Evolutionary conservation across 1,140 invertebrate genomes (phyloP).

Genomic region (Drosophila carrolli): DNA sequence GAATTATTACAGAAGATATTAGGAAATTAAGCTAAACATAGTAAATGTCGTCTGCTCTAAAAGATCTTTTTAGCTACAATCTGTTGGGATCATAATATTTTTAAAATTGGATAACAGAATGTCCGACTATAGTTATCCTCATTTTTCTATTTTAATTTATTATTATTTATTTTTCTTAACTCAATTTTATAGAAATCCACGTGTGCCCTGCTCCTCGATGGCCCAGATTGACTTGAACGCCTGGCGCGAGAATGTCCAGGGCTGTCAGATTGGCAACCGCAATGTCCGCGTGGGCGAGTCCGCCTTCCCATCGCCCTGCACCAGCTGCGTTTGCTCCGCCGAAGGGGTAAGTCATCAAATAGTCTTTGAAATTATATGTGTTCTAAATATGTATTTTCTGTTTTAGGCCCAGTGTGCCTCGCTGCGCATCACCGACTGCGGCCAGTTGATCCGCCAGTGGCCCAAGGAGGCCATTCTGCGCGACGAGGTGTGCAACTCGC

Average conservation of each 20-base stretch:
- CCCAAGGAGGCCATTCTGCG: conserved; percentile 91
- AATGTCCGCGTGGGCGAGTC: conserved; percentile 91
- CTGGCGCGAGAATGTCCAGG: conserved; percentile 92
- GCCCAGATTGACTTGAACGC: conserved; percentile 91
- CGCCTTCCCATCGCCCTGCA: conserved; percentile 93
- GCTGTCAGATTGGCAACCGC: conserved; percentile 92
- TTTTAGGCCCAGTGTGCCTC: conserved; percentile 95
- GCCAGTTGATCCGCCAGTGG: conserved; percentile 91
- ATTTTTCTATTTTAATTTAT: neutral
- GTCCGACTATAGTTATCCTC: too few species aligned
- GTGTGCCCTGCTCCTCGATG: conserved; percentile 91
- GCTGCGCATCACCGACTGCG: conserved; percentile 94
- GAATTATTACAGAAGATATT: too few species aligned
- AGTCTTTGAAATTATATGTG: neutral
- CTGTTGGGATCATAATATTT: too few species aligned
- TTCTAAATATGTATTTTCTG: conserved; percentile 22
- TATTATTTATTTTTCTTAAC: neutral
- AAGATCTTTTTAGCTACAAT: too few species aligned
- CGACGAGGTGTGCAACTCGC: conserved; percentile 95
- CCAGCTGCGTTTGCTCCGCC: conserved; percentile 92
- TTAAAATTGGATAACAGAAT: too few species aligned
- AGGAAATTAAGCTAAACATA: too few species aligned
- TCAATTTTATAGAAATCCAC: conserved; percentile 87
- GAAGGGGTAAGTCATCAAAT: conserved; percentile 89
- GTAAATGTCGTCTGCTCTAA: too few species aligned